These are phyloP conservation scores for Latrodectus geometricus DNA, from an alignment of 1,140 invertebrate species.

Conservation along the genomic window DNA sequence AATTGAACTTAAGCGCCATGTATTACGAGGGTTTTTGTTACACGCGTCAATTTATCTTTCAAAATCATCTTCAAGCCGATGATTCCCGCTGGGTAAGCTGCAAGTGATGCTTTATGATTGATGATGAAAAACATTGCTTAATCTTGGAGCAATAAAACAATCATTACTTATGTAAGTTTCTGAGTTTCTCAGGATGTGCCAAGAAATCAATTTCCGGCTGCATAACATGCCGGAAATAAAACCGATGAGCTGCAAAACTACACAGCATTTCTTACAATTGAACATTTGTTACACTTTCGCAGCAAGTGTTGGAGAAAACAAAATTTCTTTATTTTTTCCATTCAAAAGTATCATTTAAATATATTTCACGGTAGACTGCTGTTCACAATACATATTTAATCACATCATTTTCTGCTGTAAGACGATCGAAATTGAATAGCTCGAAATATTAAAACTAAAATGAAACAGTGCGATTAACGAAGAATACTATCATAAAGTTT, in stretches of 20 bases:
- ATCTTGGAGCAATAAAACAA: slow-evolving; percentile 35
- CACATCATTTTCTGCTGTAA: too few species aligned
- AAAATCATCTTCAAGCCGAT: slow-evolving; percentile 29
- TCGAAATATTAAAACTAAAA: too few species aligned
- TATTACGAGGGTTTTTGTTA: slow-evolving; percentile 45
- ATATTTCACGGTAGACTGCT: too few species aligned
- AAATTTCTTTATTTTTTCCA: too few species aligned
- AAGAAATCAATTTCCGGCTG: slow-evolving; percentile 30
- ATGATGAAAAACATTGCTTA: slow-evolving; percentile 5
- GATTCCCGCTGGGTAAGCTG: slow-evolving; percentile 22
- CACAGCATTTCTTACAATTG: too few species aligned
- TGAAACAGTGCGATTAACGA: too few species aligned
- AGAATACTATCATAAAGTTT: too few species aligned
- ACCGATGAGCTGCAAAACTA: neutral
- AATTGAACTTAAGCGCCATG: slow-evolving; percentile 48
- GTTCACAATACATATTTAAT: too few species aligned
- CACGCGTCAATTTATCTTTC: slow-evolving; percentile 45
- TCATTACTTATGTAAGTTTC: slow-evolving; percentile 39
- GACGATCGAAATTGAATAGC: too few species aligned
- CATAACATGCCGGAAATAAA: slow-evolving; percentile 6
- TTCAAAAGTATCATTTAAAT: too few species aligned
- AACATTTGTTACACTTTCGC: too few species aligned
- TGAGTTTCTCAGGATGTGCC: slow-evolving; percentile 18
- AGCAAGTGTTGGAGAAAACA: too few species aligned
- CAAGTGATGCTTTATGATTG: slow-evolving; percentile 41